These are phyloP conservation scores for Chaenogobius annularis DNA, from an alignment of 2,113 vertebrate species.

Conservation along the genomic window DNA sequence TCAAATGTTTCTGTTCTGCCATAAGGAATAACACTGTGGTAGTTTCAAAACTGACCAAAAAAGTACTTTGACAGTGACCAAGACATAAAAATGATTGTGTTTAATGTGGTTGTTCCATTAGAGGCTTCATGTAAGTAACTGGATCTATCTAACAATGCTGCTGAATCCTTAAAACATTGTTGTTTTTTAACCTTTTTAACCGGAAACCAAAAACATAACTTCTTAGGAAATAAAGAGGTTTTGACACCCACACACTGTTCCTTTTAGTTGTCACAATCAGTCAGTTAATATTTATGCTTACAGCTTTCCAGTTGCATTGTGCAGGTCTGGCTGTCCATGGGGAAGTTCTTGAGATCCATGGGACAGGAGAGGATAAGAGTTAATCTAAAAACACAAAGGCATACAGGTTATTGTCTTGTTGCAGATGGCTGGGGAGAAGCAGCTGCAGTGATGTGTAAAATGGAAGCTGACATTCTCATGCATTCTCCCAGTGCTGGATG, in stretches of 20 bases:
- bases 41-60: too few species aligned
- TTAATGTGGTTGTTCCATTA: too few species aligned
- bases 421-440: background rate
- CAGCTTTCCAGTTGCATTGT: conserved; percentile 96
- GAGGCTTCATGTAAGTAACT: too few species aligned
- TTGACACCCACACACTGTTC: background rate
- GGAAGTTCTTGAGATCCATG: conserved; percentile 96
- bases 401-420: background rate
- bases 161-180: too few species aligned
- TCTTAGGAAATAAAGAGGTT: too few species aligned
- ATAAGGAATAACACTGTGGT: too few species aligned
- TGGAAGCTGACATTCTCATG: conserved; percentile 1
- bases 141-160: too few species aligned
- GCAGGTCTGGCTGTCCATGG: conserved; percentile 94
- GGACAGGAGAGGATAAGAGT: conserved; percentile 93
- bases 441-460: conserved; percentile 5
- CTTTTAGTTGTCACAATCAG: background rate
- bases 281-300: conserved; percentile 70
- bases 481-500: background rate
- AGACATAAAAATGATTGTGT: too few species aligned
- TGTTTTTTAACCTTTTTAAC: too few species aligned
- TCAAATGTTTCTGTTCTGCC: too few species aligned
- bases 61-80: too few species aligned
- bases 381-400: conserved; percentile 74
- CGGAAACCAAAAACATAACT: too few species aligned